A percentile compares a stretch with the other conserved stretches of the same genome.
These are phyloP conservation scores for Anguilla megastoma DNA, from an alignment of 2,797 vertebrate species.

Conservation along the genomic window DNA sequence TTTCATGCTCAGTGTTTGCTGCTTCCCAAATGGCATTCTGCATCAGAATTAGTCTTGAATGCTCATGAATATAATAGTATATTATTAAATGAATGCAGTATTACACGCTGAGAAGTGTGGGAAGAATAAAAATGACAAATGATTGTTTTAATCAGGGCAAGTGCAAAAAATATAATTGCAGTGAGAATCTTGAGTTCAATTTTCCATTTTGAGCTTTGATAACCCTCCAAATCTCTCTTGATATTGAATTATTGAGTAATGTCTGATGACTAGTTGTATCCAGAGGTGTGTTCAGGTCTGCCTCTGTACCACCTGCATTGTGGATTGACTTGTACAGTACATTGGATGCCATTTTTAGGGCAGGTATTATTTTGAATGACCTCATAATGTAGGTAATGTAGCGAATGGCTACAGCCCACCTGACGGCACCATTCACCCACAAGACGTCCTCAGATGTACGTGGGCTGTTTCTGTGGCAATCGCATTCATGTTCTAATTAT, in stretches of 20 bases:
- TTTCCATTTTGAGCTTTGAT: background rate
- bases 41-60: too few relatives aligned
- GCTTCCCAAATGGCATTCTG: too few relatives aligned
- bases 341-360: too few relatives aligned
- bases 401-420: too few relatives aligned
- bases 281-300: background rate
- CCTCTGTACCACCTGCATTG: background rate
- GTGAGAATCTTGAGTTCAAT: background rate
- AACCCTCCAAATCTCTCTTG: background rate
- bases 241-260: background rate
- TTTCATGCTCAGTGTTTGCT: too few relatives aligned
- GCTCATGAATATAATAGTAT: too few relatives aligned
- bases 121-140: background rate
- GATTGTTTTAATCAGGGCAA: too few relatives aligned
- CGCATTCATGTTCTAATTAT: too few relatives aligned
- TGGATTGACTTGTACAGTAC: too few relatives aligned
- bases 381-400: background rate
- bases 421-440: background rate
- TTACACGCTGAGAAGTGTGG: background rate
- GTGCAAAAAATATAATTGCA: background rate
- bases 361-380: background rate
- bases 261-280: background rate
- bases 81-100: too few relatives aligned
- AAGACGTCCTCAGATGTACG: background rate
- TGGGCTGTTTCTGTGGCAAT: background rate